phyloP scores from a whole-genome alignment of 2,113 vertebrate genomes.

The Sphaerodactylus townsendi region DNA sequence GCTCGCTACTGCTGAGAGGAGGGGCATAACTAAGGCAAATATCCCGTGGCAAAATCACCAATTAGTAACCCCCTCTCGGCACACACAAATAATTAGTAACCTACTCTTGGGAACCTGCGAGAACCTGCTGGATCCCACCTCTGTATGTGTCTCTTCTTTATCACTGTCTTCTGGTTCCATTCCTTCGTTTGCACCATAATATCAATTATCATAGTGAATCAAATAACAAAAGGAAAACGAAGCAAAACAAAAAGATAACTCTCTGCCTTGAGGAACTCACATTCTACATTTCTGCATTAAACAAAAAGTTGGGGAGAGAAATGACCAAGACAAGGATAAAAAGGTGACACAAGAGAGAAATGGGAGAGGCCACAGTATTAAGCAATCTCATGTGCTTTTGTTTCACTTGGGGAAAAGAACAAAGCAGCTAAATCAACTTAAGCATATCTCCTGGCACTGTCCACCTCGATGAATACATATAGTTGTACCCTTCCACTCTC shows the following conservation, averaged over 20 bases:
- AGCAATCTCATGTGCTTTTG: too few relatives aligned
- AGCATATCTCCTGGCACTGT: not conserved
- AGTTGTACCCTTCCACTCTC: conserved; percentile 17
- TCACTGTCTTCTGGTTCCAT: not conserved
- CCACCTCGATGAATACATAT: not conserved
- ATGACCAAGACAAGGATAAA: not conserved
- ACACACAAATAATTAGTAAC: too few relatives aligned
- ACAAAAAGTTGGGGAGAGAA: not conserved
- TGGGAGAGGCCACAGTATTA: too few relatives aligned
- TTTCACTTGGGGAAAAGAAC: not conserved
- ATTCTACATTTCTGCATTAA: not conserved
- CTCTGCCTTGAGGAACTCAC: not conserved
- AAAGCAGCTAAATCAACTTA: not conserved
- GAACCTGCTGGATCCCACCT: too few relatives aligned
- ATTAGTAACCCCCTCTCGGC: too few relatives aligned
- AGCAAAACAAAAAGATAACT: not conserved
- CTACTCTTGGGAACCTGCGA: too few relatives aligned
- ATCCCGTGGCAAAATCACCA: too few relatives aligned
- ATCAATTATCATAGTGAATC: not conserved
- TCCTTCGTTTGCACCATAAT: too few relatives aligned
- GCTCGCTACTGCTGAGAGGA: too few relatives aligned
- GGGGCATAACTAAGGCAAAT: too few relatives aligned
- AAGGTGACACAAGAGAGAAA: not conserved
- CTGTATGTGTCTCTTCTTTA: too few relatives aligned
- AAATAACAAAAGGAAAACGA: not conserved